Percentiles rank a stretch among this genome's conserved stretches.
These are phyloP conservation scores for Cinclus cinclus DNA, from an alignment of 2,113 vertebrate species.

Conservation along the genomic window DNA sequence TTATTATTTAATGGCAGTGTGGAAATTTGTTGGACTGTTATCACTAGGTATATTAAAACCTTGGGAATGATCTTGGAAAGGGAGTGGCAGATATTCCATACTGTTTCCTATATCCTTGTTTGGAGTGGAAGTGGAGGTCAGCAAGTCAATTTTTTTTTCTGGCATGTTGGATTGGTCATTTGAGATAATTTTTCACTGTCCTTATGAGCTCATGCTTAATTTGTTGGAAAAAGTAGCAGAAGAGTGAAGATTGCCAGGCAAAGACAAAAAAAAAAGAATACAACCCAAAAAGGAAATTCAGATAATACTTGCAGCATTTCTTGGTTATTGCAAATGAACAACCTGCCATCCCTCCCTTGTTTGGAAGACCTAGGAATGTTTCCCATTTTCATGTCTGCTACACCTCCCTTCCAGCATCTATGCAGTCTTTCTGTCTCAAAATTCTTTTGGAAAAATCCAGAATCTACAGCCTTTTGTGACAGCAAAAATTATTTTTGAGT, in stretches of 20 bases:
- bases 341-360: not conserved
- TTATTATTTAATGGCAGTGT: not conserved
- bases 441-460: not conserved
- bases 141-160: not conserved
- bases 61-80: not conserved
- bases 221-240: not conserved
- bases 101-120: not conserved
- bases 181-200: not conserved
- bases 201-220: not conserved
- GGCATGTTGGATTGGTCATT: rapidly evolving
- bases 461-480: not conserved
- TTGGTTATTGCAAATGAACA: not conserved
- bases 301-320: not conserved
- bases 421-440: not conserved
- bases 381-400: not conserved
- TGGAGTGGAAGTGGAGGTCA: not conserved
- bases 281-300: not conserved
- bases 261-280: not conserved
- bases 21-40: not conserved
- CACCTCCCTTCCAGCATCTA: rapidly evolving
- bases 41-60: not conserved
- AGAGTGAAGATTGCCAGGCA: not conserved
- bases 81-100: not conserved
- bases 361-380: not conserved
- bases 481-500: not conserved